Evolutionary conservation across 2,888 invertebrate species (phyloP).

Genomic region (Globia sparganii): DNA sequence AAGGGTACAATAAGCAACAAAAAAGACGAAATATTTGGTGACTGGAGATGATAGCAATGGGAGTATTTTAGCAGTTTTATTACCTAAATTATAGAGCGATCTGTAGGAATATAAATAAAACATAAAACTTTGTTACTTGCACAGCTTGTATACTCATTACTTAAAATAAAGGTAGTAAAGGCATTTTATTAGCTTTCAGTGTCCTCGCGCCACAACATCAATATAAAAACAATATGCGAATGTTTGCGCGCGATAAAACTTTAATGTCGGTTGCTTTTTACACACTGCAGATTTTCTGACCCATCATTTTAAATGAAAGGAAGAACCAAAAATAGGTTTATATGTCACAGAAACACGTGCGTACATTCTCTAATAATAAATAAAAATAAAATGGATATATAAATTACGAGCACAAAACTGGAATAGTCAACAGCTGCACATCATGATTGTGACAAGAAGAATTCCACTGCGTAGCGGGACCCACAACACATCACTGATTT

Average conservation of each 20-base stretch:
- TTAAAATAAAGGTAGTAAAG: constrained; percentile 49
- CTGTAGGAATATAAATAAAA: background rate
- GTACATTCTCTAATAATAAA: background rate
- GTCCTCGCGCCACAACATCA: constrained; percentile 29
- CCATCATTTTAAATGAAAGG: constrained; percentile 32
- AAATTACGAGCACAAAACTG: background rate
- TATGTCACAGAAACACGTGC: background rate
- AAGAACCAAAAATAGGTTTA: too few species aligned
- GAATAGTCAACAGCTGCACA: background rate
- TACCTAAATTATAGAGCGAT: background rate
- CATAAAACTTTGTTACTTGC: constrained; percentile 14
- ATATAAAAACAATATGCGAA: constrained; percentile 54
- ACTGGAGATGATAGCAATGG: background rate
- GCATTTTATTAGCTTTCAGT: constrained; percentile 51
- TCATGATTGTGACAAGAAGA: background rate
- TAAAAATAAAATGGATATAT: background rate
- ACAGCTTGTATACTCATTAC: constrained; percentile 44
- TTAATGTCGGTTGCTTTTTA: constrained; percentile 53
- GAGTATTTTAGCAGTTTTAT: background rate
- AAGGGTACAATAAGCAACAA: constrained; percentile 10
- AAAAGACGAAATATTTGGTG: background rate
- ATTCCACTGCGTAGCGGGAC: background rate
- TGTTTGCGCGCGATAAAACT: constrained; percentile 58
- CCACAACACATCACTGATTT: background rate
- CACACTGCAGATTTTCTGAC: constrained; percentile 44